Base-by-base conservation (phyloP, 2,888 invertebrate species). In the Conistra vaccinii region DNA sequence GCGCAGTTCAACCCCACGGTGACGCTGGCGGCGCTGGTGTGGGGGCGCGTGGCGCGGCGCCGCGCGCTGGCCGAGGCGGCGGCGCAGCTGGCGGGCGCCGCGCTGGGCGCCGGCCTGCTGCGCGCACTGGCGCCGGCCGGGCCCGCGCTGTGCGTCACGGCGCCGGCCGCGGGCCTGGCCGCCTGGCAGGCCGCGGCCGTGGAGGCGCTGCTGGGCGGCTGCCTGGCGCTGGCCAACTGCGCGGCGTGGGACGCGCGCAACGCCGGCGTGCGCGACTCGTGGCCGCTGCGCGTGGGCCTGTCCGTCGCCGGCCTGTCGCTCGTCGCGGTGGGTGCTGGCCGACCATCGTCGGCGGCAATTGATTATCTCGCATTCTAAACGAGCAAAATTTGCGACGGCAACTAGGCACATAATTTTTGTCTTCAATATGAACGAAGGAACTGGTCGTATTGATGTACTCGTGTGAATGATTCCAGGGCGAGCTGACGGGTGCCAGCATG, bases 1-100 rank as follows among this genome's bases (percentile, higher is more conserved):
- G 98, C 98, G 17, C 98, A 98, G 92, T 88, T 98, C 81, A 98
- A 98, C 94, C 98, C 98, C 17, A 97, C 97, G 20, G 98, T 98
- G 69, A 97, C 98, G 39, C 93, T 98, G 68, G 97, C 97, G 39
- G 97, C 98, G 32, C 96, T 97, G 70, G 89, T 97, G 85, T 91
- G 96, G 83, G 97, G 97, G 14, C 92, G 96, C 73, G 91, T 97
- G 78, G 89, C 94, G 48, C 91, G 95, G 83, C 94, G 97, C 97
- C 97, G 17, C 91, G 96, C 4, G 89, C 97, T 58, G 53, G 97
- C 97, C 85, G 97, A 69, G 90, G 95, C 1, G 97, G 96, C 6
- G 97, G 98, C 95, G 95, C 97, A 91, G 90, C 97, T 80, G 98
- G 97, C 97, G 69, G 98, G 98, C 39, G 98, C 97, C 1, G 94